Base-by-base conservation (phyloP, 2,888 invertebrate species). In the Nineta flava region DNA sequence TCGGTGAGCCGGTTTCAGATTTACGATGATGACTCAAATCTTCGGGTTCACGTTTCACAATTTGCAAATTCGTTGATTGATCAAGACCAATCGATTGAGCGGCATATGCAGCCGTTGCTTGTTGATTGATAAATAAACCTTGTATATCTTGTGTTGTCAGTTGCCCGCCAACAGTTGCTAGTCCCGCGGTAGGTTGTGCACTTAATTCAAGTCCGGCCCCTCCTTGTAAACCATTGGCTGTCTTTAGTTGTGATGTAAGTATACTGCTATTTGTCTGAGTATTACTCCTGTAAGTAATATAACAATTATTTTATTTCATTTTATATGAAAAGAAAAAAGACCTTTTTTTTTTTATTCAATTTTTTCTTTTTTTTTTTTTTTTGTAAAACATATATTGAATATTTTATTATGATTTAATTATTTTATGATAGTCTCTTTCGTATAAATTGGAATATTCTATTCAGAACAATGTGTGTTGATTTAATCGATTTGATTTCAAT, bases 11-110 rank as follows among this genome's bases (percentile, higher is more conserved):
- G 65, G 73, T 75, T 66, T 74, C 73, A 67, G 75, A 70, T 71
- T 79, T 79, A 66, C 79, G 75, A 60, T 71, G 71, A 59, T 72
- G 72, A 73, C 83, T 84, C 58, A 85, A 74, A 67, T 86, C 86
- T 72, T 85, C 85, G 61, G 85, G 85, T 69, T 85, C 86, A 65
- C 84, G 77, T 71, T 85, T 85, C 66, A 84, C 81, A 65, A 77
- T 76, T 63, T 76, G 77, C 69, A 77, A 72, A 69, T 41, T 48
- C 26, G 48, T 26, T 21, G 16, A 12, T 13, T 13, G 26, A 41
- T 53, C 53, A 74, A 73, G 63, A 72, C 66, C 69, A 73, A 74
- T 67, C 73, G 75, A 74, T 74, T 75, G 62, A 68, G 59, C 63
- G 63, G 74, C 71, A 69, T 69, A 71, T 74, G 73, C 64, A 72